Evolutionary conservation across 2,113 vertebrate species (phyloP), one percentile per base, ranked within the genome.

Genomic region (Ifrita kowaldi): DNA sequence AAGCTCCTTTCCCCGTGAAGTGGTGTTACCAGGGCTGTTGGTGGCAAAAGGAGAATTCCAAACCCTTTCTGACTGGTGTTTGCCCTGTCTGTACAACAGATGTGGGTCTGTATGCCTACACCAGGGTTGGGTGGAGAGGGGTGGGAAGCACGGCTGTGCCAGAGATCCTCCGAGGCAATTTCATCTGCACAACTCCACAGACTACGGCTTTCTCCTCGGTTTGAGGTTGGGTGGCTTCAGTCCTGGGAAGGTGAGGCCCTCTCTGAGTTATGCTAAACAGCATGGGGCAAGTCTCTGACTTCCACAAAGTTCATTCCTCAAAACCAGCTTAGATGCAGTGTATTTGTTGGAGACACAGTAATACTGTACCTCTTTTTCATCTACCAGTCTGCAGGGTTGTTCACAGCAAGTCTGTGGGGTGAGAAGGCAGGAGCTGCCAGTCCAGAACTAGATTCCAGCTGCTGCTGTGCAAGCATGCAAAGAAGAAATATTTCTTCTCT

Each of bases 151-250:
- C 3, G 8, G 19, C 28, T 28, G 11, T 74, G 57, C 44, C 20
- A 16, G 37, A 46, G 20, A 47, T 64, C 13, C 35, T 70, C 46
- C 32, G 16, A 74, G 24, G 50, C 2, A 3, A 8, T 69, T 65
- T 73, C 13, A 20, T 23, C 37, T 19, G 18, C 69, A 37, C 44
- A 5, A 6, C 22, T 71, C 56, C 56, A n/a, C 41, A 44, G 20
- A 11, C 8, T 10, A 5, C 0, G 1, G 49, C 44, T 88, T 88
- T 80, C 35, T 63, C 8, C 47, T 50, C 0, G 0, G 5, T 19
- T 42, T 75, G 44, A 57, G 33, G 27, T 47, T 0, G 13, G 11
- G 60, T 60, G 56, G 42, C 74, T 81, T 86, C 0, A 0, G 41
- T 76, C 33, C 56, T 23, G 27, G 47, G 42, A 78, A 59, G 42